Percentiles rank a stretch among this genome's conserved stretches.
phyloP scores from a whole-genome alignment of 1,140 invertebrate species.

The Drosophila auraria region DNA sequence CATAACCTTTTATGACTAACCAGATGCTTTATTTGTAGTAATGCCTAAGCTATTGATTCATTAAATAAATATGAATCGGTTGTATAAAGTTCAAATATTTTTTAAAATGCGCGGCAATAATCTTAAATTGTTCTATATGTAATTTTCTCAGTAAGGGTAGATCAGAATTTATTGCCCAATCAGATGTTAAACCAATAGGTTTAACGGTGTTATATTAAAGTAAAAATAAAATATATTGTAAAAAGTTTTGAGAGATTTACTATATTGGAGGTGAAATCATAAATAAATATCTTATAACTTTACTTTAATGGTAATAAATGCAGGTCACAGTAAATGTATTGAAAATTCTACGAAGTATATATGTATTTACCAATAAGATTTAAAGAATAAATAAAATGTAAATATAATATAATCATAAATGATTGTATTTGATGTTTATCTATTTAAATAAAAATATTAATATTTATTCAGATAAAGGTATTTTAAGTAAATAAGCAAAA shows the following conservation, averaged over 20 bases:
- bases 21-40: background rate
- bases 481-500: too few species aligned
- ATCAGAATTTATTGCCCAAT: too few species aligned
- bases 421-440: too few species aligned
- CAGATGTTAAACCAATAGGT: background rate
- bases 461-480: too few species aligned
- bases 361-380: background rate
- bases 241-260: too few species aligned
- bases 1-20: conserved; percentile 1
- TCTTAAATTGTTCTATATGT: background rate
- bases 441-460: too few species aligned
- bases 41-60: background rate
- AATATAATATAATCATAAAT: too few species aligned
- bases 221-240: background rate
- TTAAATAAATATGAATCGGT: background rate
- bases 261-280: background rate
- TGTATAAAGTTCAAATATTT: background rate
- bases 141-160: too few species aligned
- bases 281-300: background rate
- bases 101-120: background rate
- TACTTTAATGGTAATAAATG: background rate
- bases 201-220: background rate
- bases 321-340: background rate
- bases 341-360: background rate
- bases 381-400: background rate